These are phyloP conservation scores for Pachliopta kotzebuea DNA, from an alignment of 2,888 invertebrate species.

Conservation along the genomic window DNA sequence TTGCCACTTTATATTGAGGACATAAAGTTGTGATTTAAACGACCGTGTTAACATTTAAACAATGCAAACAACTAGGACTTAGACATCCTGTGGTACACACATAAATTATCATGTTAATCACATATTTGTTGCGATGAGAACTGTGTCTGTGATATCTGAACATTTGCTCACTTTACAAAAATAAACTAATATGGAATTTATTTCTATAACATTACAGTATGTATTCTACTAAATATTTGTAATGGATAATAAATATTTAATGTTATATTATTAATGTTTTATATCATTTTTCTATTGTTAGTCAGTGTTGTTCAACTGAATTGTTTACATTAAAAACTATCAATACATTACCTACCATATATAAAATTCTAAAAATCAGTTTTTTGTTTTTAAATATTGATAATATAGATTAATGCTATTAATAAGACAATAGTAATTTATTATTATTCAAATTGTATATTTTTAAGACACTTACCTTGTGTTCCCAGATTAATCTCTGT, in stretches of 20 bases:
- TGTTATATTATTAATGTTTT: background rate
- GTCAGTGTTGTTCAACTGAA: too few relatives aligned
- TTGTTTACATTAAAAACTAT: too few relatives aligned
- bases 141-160: slow-evolving; percentile 25
- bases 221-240: slow-evolving; percentile 4
- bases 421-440: background rate
- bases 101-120: slow-evolving; percentile 64
- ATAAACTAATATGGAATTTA: slow-evolving; percentile 19
- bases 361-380: too few relatives aligned
- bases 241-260: background rate
- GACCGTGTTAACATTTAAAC: slow-evolving; percentile 29
- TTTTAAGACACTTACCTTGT: slow-evolving; percentile 53
- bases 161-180: slow-evolving; percentile 4
- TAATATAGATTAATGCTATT: background rate
- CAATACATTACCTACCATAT: too few relatives aligned
- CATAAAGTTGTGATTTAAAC: slow-evolving; percentile 13
- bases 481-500: slow-evolving; percentile 54
- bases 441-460: slow-evolving; percentile 17
- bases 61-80: slow-evolving; percentile 40
- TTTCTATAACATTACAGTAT: slow-evolving; percentile 7
- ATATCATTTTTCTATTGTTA: background rate
- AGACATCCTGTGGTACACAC: slow-evolving; percentile 36
- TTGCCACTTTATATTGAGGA: slow-evolving; percentile 28
- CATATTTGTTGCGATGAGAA: slow-evolving; percentile 40
- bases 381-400: too few relatives aligned